Evolutionary conservation across 2,113 vertebrate genomes (phyloP), one percentile per base, ranked within the genome.

Genomic region (Campylorhamphus procurvoides): DNA sequence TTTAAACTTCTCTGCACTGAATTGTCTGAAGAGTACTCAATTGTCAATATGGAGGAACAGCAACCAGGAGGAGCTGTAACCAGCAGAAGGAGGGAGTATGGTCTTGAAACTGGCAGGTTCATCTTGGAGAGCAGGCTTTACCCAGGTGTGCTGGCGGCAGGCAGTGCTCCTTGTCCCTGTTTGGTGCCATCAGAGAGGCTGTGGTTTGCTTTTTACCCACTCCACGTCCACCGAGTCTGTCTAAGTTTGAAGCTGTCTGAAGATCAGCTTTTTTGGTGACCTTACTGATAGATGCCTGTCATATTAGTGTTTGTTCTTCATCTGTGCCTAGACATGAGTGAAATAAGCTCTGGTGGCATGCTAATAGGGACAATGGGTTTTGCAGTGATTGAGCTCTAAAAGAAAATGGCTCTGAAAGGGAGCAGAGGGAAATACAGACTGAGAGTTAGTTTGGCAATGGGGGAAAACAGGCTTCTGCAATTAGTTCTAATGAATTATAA

Each of bases 401-500:
- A 87, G 80, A 59, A 66, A 87, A 79, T 2, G 5, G 2, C 60
- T 90, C 64, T 82, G 49, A n/a, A 83, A 78, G 25, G 12, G 59
- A 85, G 33, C 44, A 76, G 56, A 55, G 60, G 28, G 39, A 84
- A 93, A 60, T 80, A 75, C 59, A 87, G 84, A 18, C 35, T n/a
- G 29, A 87, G 14, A 35, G 35, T 69, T 90, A 37, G 46, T 73
- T 81, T 74, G 33, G 11, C 1, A 1, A 8, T 37, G 12, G 72
- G 66, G 62, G 24, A 78, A 95, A 93, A 90, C 72, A 96, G 75
- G 42, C 82, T 93, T 85, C 90, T 94, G 64, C 77, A 93, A 91
- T 96, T 91, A 91, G 74, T 88, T 73, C 40, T 94, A 90, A 96
- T 86, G 75, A 83, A 79, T 69, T 91, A 91, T 44, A 80, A 94